These are phyloP conservation scores for Formica aserva DNA, from an alignment of 2,888 invertebrate species.

Conservation along the genomic window DNA sequence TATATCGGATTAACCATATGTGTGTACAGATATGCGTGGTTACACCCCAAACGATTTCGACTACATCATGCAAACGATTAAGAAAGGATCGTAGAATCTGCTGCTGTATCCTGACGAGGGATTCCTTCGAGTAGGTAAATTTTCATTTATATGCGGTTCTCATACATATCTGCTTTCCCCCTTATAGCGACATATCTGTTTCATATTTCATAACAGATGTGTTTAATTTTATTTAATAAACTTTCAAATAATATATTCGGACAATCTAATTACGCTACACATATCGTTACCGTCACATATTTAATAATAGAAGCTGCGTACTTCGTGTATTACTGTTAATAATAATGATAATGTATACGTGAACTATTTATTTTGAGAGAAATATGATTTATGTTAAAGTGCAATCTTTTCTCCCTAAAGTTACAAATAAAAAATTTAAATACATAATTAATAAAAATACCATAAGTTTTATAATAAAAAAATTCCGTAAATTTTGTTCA, in stretches of 20 bases:
- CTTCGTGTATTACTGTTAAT: neutral
- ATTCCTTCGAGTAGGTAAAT: conserved; percentile 43
- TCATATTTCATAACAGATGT: neutral
- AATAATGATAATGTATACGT: neutral
- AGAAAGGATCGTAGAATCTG: conserved; percentile 4
- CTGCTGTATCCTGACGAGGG: neutral
- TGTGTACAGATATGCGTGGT: neutral
- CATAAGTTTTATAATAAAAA: neutral
- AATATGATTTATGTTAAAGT: neutral
- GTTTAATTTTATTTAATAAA: neutral
- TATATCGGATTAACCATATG: neutral
- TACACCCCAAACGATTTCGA: conserved; percentile 1
- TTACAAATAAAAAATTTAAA: neutral
- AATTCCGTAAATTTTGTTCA: neutral
- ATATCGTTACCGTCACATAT: neutral
- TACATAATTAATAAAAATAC: neutral
- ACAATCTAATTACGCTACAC: neutral
- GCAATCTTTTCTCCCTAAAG: neutral
- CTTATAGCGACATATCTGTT: neutral
- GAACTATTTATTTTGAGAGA: neutral
- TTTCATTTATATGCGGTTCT: conserved; percentile 56
- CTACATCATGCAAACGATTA: conserved; percentile 16
- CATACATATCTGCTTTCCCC: neutral
- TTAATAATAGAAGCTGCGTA: neutral
- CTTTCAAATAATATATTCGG: neutral